Evolutionary conservation across 2,888 invertebrate species (phyloP), one percentile per base, ranked within the genome.

Genomic region (Micoletzkya japonica): DNA sequence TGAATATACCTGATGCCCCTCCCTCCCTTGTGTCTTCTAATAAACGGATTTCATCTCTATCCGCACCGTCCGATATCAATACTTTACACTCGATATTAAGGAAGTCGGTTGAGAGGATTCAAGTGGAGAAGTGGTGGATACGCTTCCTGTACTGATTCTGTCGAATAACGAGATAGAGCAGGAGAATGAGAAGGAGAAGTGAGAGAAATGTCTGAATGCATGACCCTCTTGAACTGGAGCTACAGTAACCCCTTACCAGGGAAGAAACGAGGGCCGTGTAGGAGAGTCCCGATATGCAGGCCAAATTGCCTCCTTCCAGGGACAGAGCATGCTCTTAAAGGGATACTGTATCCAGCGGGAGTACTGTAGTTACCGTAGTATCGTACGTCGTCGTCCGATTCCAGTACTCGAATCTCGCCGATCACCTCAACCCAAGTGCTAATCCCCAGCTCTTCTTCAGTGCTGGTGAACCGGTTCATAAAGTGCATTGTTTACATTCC

Each of bases 351-450:
- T 17, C 2, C 24, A 32, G 7, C 24, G 63, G 2, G 20, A 44
- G n/a, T 4, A 20, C 30, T 30, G 30, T 39, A 26, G 17, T 59
- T 44, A 81, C 80, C 82, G 50, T 76, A 82, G 61, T 78, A 81
- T 49, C 79, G 76, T 4, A 80, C 80, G 71, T 81, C 83, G 63
- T 84, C 80, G 44, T 79, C 77, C 32, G 76, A 81, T 56, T 84
- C 84, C 24, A 84, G 74, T 1, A 84, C 84, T 4, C 83, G 72
- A 63, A 84, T 72, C 59, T 83, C 78, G 10, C 84, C 82, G 39
- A 82, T 77, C 69, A 84, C 39, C 64, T 66, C 37, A 30, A 79
- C 61, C 77, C 75, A 10, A 20, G 20, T 14, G 44, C 44, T 14
- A 14, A 14, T 44, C 20, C 44, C 44, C 20, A 14, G 44, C 44